Percentiles rank a stretch among this genome's conserved stretches.
Evolutionary conservation across 2,888 invertebrate genomes (phyloP).

Genomic region (Chydorus sphaericus): DNA sequence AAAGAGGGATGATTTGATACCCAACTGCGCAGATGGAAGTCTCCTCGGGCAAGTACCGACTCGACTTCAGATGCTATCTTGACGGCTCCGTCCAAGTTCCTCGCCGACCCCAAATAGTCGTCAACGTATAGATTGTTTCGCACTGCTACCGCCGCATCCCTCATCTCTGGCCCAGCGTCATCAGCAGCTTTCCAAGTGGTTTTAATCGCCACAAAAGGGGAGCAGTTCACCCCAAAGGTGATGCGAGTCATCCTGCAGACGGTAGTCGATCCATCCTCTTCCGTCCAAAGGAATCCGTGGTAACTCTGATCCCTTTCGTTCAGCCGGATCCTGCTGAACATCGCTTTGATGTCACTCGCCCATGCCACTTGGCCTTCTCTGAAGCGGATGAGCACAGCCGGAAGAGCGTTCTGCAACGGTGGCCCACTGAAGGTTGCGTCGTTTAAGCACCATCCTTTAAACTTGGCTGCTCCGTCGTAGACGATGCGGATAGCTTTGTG

Average conservation of each 20-base stretch:
- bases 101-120: neutral
- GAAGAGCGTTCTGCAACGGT: neutral
- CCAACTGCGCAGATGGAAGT: conserved; percentile 8
- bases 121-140: neutral
- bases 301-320: neutral
- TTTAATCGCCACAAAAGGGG: neutral
- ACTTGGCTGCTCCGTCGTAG: conserved; percentile 12
- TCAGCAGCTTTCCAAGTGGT: neutral
- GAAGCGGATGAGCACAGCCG: neutral
- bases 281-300: conserved; percentile 7
- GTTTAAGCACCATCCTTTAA: neutral
- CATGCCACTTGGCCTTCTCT: neutral
- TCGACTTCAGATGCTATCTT: neutral
- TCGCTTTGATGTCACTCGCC: neutral
- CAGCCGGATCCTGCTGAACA: conserved; percentile 8
- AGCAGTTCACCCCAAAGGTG: conserved; percentile 1
- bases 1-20: neutral
- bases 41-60: neutral
- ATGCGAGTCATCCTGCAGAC: neutral
- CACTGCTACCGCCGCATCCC: neutral
- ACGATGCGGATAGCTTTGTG: conserved; percentile 15
- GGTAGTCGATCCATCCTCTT: neutral
- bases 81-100: neutral
- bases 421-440: neutral
- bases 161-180: neutral